phyloP scores from a whole-genome alignment of 2,113 vertebrate species.

The Rhombomys opimus region DNA sequence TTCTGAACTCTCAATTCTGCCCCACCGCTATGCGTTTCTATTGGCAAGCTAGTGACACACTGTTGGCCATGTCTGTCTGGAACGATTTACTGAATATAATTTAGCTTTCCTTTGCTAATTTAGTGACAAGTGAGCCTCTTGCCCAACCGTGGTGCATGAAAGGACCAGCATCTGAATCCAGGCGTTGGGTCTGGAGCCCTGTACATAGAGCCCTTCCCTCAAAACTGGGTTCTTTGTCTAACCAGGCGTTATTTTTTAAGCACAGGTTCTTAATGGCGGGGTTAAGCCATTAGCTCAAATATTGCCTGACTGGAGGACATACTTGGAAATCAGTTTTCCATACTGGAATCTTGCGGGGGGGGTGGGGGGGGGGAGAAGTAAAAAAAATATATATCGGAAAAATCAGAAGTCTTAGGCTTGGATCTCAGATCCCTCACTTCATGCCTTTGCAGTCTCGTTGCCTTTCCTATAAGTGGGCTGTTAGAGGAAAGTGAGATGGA shows the following conservation, averaged over 20 bases:
- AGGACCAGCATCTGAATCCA: neutral
- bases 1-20: neutral
- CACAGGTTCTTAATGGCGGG: neutral
- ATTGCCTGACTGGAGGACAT: neutral
- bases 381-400: neutral
- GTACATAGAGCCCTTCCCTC: neutral
- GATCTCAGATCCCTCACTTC: neutral
- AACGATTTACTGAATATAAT: neutral
- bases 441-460: neutral
- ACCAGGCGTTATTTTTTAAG: neutral
- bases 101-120: constrained; percentile 44
- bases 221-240: neutral
- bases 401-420: neutral
- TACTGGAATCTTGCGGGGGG: neutral
- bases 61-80: neutral
- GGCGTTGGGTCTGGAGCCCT: neutral
- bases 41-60: neutral
- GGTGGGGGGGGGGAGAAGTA: no score
- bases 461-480: neutral
- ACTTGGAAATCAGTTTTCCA: neutral
- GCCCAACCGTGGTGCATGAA: neutral
- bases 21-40: neutral
- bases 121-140: constrained; percentile 11
- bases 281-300: neutral
- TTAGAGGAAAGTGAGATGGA: neutral